phyloP scores from a whole-genome alignment of 2,113 vertebrate genomes.

The Sprattus sprattus region DNA sequence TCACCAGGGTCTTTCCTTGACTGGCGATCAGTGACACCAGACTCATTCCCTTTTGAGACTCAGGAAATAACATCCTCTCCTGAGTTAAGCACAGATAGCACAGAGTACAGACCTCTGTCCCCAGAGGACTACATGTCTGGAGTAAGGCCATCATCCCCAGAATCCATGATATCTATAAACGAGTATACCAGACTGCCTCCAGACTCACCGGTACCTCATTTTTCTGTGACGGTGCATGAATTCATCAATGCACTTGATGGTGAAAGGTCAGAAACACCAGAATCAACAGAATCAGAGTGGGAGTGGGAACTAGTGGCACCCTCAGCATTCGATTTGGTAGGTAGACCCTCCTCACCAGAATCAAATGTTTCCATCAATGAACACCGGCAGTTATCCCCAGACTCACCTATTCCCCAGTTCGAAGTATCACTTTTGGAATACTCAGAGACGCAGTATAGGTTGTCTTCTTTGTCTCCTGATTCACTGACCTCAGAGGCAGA shows the following conservation, averaged over 20 bases:
- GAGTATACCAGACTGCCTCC: constrained; percentile 33
- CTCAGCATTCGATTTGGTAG: constrained; percentile 32
- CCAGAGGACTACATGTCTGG: constrained; percentile 20
- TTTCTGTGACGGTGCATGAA: constrained; percentile 26
- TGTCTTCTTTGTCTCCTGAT: constrained; percentile 17
- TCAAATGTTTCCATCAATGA: constrained; percentile 45
- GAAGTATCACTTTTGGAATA: background rate
- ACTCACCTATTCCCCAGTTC: constrained; percentile 45
- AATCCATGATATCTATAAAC: constrained; percentile 42
- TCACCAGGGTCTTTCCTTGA: constrained; percentile 39
- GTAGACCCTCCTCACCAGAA: constrained; percentile 47
- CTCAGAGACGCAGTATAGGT: background rate
- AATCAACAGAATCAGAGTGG: constrained; percentile 48
- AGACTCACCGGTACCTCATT: constrained; percentile 46
- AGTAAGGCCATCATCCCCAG: constrained; percentile 20
- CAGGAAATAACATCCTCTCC: constrained; percentile 30
- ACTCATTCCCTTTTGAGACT: constrained; percentile 36
- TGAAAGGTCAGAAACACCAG: constrained; percentile 25
- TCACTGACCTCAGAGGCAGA: constrained; percentile 12
- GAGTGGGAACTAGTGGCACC: constrained; percentile 29
- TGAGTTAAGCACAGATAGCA: constrained; percentile 26
- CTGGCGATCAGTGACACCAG: constrained; percentile 46
- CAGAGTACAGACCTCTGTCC: constrained; percentile 23
- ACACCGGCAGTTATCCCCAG: constrained; percentile 30
- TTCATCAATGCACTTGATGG: background rate